phyloP scores from a whole-genome alignment of 1,140 invertebrate species.

The Carcinoscorpius rotundicauda region DNA sequence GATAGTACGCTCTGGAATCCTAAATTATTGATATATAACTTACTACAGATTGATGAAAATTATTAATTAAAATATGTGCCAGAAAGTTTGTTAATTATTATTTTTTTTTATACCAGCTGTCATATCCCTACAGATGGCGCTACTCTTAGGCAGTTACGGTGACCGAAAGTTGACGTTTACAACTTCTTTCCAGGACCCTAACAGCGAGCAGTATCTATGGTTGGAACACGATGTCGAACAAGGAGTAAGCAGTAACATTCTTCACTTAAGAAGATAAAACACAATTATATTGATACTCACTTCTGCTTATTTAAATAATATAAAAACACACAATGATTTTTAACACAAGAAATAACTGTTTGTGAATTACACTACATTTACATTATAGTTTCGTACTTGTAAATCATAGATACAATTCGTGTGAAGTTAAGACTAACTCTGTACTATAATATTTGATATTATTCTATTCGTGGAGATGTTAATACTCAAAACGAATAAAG shows the following conservation, averaged over 20 bases:
- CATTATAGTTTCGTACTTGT: no score
- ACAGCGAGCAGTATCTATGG: slow-evolving; percentile 65
- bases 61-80: background rate
- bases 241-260: slow-evolving; percentile 46
- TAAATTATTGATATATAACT: background rate
- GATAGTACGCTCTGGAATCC: background rate
- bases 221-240: slow-evolving; percentile 66
- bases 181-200: slow-evolving; percentile 52
- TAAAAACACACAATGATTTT: no score
- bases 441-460: no score
- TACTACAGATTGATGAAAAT: background rate
- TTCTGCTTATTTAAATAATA: no score
- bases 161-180: slow-evolving; percentile 52
- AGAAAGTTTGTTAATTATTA: background rate
- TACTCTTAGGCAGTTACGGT: slow-evolving; percentile 68
- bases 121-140: slow-evolving; percentile 54
- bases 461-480: no score
- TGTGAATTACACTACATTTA: no score
- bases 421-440: no score
- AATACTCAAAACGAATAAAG: no score
- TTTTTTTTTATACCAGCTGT: slow-evolving; percentile 14
- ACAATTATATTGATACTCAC: no score
- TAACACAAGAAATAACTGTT: no score
- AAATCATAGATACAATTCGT: no score
- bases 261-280: no score